Evolutionary conservation across 1,140 invertebrate genomes (phyloP).

Genomic region (Zaprionus lachaisei): DNA sequence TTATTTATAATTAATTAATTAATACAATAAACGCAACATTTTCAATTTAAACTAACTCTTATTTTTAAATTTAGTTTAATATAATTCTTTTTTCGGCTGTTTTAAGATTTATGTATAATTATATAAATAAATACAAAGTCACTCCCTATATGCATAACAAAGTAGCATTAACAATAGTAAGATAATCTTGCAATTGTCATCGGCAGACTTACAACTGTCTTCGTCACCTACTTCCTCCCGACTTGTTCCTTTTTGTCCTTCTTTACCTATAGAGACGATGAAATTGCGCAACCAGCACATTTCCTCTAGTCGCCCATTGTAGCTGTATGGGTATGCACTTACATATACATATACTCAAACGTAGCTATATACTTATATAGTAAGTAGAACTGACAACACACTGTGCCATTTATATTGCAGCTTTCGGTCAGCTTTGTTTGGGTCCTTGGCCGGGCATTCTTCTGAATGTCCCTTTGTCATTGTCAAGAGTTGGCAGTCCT

Average conservation of each 20-base stretch:
- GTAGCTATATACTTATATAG: slow-evolving; percentile 5
- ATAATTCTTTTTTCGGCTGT: no score
- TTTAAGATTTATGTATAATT: no score
- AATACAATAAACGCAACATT: no score
- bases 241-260: neutral
- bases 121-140: no score
- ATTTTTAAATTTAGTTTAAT: neutral
- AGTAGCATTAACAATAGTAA: neutral
- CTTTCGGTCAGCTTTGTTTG: slow-evolving; percentile 49
- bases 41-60: no score
- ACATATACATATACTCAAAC: neutral
- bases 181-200: slow-evolving; percentile 3
- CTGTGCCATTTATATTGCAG: slow-evolving; percentile 45
- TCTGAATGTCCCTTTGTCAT: slow-evolving; percentile 43
- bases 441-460: slow-evolving; percentile 2
- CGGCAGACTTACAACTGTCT: neutral
- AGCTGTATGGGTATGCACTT: slow-evolving; percentile 1
- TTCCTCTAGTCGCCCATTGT: neutral
- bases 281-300: slow-evolving; percentile 3
- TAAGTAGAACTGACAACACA: slow-evolving; percentile 34
- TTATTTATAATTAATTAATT: no score
- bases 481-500: slow-evolving; percentile 50
- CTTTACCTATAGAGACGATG: neutral
- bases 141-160: neutral
- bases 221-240: neutral